A percentile compares a stretch with the other conserved stretches of the same genome.
Evolutionary conservation across 1,140 invertebrate species (phyloP).

Genomic region (Solenopsis fugax): DNA sequence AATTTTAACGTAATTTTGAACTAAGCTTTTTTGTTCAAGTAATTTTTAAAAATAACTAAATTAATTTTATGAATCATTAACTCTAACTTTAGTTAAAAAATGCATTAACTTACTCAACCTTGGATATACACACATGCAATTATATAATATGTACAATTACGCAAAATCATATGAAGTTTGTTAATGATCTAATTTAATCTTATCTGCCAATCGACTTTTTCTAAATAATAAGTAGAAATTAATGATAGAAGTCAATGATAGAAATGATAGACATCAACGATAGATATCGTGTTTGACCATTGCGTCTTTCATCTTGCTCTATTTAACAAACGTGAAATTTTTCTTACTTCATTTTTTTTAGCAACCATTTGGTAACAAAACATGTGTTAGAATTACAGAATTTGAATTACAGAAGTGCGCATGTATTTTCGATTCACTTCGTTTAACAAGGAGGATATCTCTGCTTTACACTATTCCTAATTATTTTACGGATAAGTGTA

Average conservation of each 20-base stretch:
- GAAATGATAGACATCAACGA: neutral
- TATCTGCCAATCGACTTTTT: neutral
- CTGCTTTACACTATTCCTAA: neutral
- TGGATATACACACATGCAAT: no score
- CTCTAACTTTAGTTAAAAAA: no score
- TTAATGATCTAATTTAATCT: neutral
- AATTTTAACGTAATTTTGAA: no score
- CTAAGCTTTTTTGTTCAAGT: no score
- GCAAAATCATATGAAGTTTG: neutral
- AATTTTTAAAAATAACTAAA: no score
- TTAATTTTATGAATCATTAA: no score
- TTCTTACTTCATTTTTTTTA: slow-evolving; percentile 54
- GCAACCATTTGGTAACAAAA: neutral
- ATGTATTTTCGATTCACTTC: slow-evolving; percentile 3
- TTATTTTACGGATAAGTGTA: neutral
- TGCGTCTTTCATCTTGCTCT: slow-evolving; percentile 4
- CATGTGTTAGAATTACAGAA: neutral
- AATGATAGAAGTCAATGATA: neutral
- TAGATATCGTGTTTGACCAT: neutral
- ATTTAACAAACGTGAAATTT: slow-evolving; percentile 25
- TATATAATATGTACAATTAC: neutral
- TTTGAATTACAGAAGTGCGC: neutral
- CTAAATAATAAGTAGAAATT: neutral
- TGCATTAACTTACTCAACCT: no score
- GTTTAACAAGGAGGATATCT: slow-evolving; percentile 29